phyloP scores from a whole-genome alignment of 2,888 invertebrate species.

The Diarsia mendica region DNA sequence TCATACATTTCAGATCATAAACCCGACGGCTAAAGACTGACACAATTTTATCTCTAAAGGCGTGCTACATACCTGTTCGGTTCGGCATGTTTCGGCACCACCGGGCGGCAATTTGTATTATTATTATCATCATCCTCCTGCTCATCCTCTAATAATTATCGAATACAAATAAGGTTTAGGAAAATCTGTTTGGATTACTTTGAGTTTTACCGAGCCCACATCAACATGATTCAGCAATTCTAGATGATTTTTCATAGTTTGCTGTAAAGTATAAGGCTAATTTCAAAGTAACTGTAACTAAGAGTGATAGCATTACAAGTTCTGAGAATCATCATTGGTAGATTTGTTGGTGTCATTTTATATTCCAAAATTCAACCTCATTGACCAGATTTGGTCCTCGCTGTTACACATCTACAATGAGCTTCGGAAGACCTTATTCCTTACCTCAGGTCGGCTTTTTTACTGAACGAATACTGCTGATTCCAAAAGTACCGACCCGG shows the following conservation, averaged over 20 bases:
- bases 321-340: not conserved
- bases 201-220: not conserved
- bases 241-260: not conserved
- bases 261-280: not conserved
- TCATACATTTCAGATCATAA: constrained; percentile 21
- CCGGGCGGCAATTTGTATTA: not conserved
- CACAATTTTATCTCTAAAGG: constrained; percentile 13
- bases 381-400: no score
- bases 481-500: not conserved
- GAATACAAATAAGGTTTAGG: not conserved
- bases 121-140: no score
- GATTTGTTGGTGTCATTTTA: not conserved
- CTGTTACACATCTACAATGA: not conserved
- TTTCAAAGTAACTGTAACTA: not conserved
- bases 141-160: no score
- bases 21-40: constrained; percentile 16
- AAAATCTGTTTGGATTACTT: not conserved
- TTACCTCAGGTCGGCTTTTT: not conserved
- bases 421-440: not conserved
- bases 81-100: not conserved
- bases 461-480: not conserved
- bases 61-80: not conserved
- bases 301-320: not conserved
- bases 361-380: not conserved
- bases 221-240: not conserved